Base-by-base conservation (phyloP, 2,888 invertebrate species). In the Latrodectus hesperus region DNA sequence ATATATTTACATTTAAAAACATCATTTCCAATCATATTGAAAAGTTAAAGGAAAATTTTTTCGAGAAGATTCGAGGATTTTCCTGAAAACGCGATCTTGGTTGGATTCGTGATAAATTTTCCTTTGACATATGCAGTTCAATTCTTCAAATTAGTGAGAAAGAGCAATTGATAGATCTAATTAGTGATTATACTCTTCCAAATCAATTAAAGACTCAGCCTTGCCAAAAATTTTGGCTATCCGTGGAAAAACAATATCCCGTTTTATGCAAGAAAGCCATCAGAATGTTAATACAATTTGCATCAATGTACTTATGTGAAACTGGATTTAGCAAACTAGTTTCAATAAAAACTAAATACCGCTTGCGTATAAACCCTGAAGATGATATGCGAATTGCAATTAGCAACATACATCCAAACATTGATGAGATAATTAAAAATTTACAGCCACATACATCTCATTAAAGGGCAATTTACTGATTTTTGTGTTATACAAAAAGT, bases 341-440 rank as follows among this genome's bases (percentile, higher is more conserved):
- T 38, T 4, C 38, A 38, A 38, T 38, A 38, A 4, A 38, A 38
- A 38, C 38, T 38, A 38, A 38, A 6, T 38, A 38, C 38, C 38
- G 5, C 38, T 38, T 3, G 4, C 6, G 4, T 38, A 1, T 38
- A 38, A 38, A 38, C 38, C 4, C 4, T 38, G 38, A 38, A 38
- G 38, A 38, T 38, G 22, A 22, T 22, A 22, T 22, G 22, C 22
- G 22, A 22, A 22, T 22, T 22, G 64, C 68, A 68, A 68, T 17
- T 68, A 68, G 68, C 68, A 68, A 68, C 68, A 68, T 68, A 68
- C 68, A 68, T 68, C 17, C 68, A 68, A 68, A 68, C 68, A 68
- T 68, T n/a, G 17, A 68, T 68, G 68, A 68, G 17, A 68, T 68
- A 68, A 68, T 68, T 68, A 68, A 22, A 68, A 68, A 68, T 22